These are phyloP conservation scores for Mesochorus sp. DNA, from an alignment of 2,888 invertebrate species.

Conservation along the genomic window DNA sequence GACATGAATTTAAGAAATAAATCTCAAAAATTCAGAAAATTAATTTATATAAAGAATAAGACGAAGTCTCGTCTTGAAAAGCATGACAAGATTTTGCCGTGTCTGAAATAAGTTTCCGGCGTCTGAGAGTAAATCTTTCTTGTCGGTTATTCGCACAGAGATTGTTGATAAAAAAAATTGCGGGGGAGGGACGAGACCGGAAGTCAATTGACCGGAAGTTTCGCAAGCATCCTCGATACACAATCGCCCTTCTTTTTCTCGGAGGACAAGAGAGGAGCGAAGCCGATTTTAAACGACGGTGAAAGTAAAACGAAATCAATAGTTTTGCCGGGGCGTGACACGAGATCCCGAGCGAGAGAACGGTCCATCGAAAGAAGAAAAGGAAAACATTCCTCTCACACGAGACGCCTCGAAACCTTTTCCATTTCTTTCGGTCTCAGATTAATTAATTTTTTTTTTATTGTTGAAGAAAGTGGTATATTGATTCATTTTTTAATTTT, in stretches of 20 bases:
- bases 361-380: background rate
- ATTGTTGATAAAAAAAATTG: too few species aligned
- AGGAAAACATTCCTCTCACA: background rate
- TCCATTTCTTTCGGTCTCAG: background rate
- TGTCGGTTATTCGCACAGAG: background rate
- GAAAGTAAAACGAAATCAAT: conserved; percentile 60
- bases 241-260: background rate
- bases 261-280: conserved; percentile 12
- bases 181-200: conserved; percentile 16
- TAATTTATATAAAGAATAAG: background rate
- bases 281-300: conserved; percentile 42
- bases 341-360: conserved; percentile 28
- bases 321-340: conserved; percentile 32
- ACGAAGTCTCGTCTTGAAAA: background rate
- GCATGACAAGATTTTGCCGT: background rate
- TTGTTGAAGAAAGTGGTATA: too few species aligned
- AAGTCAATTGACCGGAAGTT: conserved; percentile 12
- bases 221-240: background rate
- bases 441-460: too few species aligned
- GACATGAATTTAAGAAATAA: background rate
- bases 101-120: background rate
- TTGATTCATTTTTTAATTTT: too few species aligned
- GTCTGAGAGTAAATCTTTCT: background rate
- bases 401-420: background rate
- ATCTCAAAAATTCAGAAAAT: background rate